Evolutionary conservation across 1,140 invertebrate genomes (phyloP).

Genomic region (Hylyphantes graminicola): DNA sequence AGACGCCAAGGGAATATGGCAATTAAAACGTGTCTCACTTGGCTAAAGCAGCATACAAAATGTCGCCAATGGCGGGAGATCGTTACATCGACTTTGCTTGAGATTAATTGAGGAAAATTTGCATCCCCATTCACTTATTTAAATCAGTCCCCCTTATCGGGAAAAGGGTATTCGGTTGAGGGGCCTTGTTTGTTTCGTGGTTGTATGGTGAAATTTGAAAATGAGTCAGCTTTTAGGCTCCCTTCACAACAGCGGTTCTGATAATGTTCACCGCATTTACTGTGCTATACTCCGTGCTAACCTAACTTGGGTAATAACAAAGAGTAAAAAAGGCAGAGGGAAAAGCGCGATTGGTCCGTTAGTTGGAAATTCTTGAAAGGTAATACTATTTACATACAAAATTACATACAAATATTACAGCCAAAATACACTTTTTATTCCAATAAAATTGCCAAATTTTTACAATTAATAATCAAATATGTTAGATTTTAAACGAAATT

Average conservation of each 20-base stretch:
- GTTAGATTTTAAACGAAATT: too few species aligned
- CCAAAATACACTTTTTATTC: too few species aligned
- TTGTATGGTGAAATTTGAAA: neutral
- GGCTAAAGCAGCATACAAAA: conserved; percentile 3
- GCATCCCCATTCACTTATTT: conserved; percentile 43
- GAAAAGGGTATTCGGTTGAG: neutral
- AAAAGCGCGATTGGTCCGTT: too few species aligned
- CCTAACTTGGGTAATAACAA: too few species aligned
- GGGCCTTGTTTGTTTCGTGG: neutral
- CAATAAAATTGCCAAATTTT: too few species aligned
- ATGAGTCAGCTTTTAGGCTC: neutral
- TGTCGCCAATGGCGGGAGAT: conserved; percentile 10
- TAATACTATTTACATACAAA: too few species aligned
- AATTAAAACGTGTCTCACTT: conserved; percentile 29
- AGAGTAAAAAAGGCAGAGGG: too few species aligned
- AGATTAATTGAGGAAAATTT: conserved; percentile 37
- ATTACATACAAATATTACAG: too few species aligned
- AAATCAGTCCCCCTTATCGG: neutral
- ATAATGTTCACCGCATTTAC: neutral
- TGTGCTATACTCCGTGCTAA: too few species aligned
- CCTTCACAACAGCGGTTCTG: neutral
- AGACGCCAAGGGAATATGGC: neutral
- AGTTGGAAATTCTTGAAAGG: too few species aligned
- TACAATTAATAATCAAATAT: too few species aligned
- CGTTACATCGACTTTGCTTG: conserved; percentile 20